Evolutionary conservation across 1,140 invertebrate genomes (phyloP).

Genomic region (Drosophila watanabei): DNA sequence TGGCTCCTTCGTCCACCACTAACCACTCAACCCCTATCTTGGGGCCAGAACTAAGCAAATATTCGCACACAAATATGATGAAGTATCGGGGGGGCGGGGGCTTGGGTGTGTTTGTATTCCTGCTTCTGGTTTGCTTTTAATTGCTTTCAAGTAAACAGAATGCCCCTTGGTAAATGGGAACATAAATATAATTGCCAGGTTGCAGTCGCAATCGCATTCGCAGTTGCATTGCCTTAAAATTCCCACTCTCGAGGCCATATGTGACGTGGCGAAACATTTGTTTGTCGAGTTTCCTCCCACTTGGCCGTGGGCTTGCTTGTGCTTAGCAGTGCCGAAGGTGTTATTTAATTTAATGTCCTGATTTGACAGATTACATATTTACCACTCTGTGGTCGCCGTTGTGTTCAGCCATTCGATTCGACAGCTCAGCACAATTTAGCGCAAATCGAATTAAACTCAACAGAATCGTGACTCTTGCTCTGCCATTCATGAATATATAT

Average conservation of each 20-base stretch:
- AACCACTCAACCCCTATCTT: constrained; percentile 45
- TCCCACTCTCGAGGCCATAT: constrained; percentile 48
- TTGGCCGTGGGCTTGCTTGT: constrained; percentile 4
- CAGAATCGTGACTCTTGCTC: background rate
- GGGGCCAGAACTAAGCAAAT: constrained; percentile 69
- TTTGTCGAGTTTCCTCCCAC: constrained; percentile 7
- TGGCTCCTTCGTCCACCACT: background rate
- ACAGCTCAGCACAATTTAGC: background rate
- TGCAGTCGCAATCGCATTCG: background rate
- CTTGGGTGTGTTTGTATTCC: constrained; percentile 12
- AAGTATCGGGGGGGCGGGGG: constrained; percentile 42
- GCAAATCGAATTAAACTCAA: background rate
- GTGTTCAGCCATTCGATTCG: constrained; percentile 21
- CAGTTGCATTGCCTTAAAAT: constrained; percentile 38
- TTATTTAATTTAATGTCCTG: constrained; percentile 62
- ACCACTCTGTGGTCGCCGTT: constrained; percentile 17
- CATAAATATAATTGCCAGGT: constrained; percentile 76
- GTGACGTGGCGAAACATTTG: constrained; percentile 29
- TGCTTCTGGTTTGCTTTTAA: constrained; percentile 74
- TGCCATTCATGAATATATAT: background rate
- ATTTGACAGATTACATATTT: constrained; percentile 67
- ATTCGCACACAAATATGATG: constrained; percentile 78
- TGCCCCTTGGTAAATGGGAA: constrained; percentile 69
- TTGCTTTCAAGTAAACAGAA: constrained; percentile 80
- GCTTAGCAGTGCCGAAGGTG: constrained; percentile 39